Evolutionary conservation across 2,888 invertebrate species (phyloP), one percentile per base, ranked within the genome.

Genomic region (Chrysina gloriosa): DNA sequence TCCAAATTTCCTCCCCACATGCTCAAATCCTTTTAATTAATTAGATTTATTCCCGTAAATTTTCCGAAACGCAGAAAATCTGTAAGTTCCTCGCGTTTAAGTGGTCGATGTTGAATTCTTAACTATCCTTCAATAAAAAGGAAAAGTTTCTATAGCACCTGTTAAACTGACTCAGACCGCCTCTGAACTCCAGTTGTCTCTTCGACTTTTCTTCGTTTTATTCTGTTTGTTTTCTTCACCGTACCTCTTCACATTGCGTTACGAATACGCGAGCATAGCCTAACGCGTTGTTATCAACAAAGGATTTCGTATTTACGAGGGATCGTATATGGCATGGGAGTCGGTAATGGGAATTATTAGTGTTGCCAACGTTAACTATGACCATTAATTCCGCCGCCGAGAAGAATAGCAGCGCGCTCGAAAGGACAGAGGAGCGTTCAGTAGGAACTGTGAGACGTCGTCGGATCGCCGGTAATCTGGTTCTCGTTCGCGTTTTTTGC

Each of bases 241-340:
- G 16, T 52, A 29, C 29, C 27, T 50, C 14, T 52, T 2, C 7
- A 16, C 29, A 29, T 14, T 52, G 29, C n/a, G n/a, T n/a, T n/a
- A 3, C 50, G 19, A 52, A 5, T 50, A n/a, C n/a, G 50, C 25
- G 16, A 16, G 27, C 27, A 14, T 52, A 52, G 16, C 0, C 14
- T 52, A 52, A 29, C 50, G n/a, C 14, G 27, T 29, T 50, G 50
- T 29, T 50, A 52, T 52, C 50, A 52, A 52, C 50, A 29, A 52
- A 52, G 50, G 6, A 52, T 52, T 52, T 52, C 29, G 50, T 11
- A 52, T 50, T 64, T 64, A 64, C 64, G 25, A 48, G 9, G 31
- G 14, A 61, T 36, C 50, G 6, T 50, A 64, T 64, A 52, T 52
- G 64, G 64, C 16, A 11, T 48, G 21, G 19, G 31, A 29, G 48